phyloP scores from a whole-genome alignment of 2,797 vertebrate species.

The Microcaecilia unicolor region DNA sequence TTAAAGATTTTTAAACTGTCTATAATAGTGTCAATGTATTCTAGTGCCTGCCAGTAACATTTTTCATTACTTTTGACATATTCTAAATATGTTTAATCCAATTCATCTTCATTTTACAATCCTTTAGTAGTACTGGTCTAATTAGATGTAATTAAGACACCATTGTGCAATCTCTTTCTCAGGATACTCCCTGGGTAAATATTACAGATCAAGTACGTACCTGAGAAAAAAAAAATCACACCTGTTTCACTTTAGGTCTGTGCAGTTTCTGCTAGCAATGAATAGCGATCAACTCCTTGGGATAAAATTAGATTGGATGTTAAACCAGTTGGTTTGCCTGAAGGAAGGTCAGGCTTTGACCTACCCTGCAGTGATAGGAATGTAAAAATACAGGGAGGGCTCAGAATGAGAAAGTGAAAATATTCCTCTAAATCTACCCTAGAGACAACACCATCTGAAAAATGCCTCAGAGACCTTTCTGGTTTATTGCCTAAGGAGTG shows the following conservation, averaged over 20 bases:
- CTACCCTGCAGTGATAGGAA: constrained; percentile 7
- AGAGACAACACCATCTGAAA: constrained; percentile 13
- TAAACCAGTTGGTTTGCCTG: constrained; percentile 29
- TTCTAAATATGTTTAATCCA: neutral
- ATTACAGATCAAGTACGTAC: constrained; percentile 17
- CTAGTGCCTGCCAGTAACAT: neutral
- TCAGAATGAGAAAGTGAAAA: constrained; percentile 14
- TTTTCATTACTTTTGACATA: no score
- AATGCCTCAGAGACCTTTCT: constrained; percentile 6
- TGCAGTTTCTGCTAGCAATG: constrained; percentile 4
- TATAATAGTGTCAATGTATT: constrained; percentile 3
- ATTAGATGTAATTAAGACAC: neutral
- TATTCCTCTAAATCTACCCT: neutral
- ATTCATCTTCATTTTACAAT: neutral
- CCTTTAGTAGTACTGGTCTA: neutral
- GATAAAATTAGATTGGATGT: constrained; percentile 24
- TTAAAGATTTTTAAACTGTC: constrained; percentile 4
- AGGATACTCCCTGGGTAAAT: constrained; percentile 11
- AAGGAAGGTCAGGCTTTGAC: constrained; percentile 28
- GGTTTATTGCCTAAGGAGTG: constrained; percentile 4
- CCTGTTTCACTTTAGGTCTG: constrained; percentile 8
- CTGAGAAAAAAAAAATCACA: constrained; percentile 13
- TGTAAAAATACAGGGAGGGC: constrained; percentile 9
- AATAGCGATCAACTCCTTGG: constrained; percentile 4
- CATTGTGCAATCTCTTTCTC: constrained; percentile 6